Conservation (phyloP, 35 echinoderm and acorn worm genomes). For the Ophiothrix spiculata region DNA sequence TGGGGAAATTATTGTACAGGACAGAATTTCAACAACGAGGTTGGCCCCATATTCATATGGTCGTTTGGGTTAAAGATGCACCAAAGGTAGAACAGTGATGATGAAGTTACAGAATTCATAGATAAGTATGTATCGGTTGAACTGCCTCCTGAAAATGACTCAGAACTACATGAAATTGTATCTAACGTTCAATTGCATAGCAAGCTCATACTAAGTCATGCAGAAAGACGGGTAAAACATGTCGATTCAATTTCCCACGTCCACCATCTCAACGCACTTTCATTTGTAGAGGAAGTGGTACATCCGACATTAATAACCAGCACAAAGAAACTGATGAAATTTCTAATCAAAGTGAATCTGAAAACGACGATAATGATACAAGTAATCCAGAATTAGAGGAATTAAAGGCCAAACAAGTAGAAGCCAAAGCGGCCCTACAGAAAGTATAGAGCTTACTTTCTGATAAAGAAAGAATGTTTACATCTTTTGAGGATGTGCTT, state of each 20-base stretch:
- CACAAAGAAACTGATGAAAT: not conserved
- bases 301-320: too few species aligned
- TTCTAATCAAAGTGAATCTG: not conserved
- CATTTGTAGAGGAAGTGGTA: not conserved
- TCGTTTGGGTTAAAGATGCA: constrained; percentile 70
- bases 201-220: not conserved
- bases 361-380: not conserved
- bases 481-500: not conserved
- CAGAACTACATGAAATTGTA: not conserved
- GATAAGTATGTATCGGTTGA: constrained; percentile 39
- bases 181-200: not conserved
- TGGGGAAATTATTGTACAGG: constrained; percentile 50
- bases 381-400: not conserved
- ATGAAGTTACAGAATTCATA: constrained; percentile 48
- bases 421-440: not conserved
- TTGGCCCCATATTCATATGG: constrained; percentile 39
- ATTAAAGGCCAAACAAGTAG: not conserved
- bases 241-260: not conserved
- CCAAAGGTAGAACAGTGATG: constrained; percentile 39
- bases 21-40: constrained; percentile 61
- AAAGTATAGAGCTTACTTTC: constrained; percentile 26
- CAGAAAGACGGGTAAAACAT: not conserved
- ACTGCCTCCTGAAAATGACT: not conserved
- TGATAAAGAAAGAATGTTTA: not conserved
- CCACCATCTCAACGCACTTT: not conserved